Evolutionary conservation across 2,113 vertebrate species (phyloP), one percentile per base, ranked within the genome.

Genomic region (Ailuropoda melanoleuca): DNA sequence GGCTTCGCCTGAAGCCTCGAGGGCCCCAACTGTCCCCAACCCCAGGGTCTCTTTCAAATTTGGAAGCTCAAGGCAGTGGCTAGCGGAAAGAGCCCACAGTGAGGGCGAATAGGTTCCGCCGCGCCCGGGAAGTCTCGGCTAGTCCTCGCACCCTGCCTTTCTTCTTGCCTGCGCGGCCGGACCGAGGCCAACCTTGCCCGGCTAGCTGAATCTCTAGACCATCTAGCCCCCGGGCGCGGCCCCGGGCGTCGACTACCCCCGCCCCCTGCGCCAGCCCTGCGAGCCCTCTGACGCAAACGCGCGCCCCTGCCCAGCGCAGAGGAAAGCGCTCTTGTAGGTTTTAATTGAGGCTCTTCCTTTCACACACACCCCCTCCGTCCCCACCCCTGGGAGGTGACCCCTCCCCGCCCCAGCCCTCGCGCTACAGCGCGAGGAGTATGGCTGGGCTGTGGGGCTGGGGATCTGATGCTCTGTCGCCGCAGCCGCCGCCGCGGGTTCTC

Each of bases 251-350:
- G 2, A 55, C 86, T 72, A 14, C 96, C 74, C 74, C 97, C 93
- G 48, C 92, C 97, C 29, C 37, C 12, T 23, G 56, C 58, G 31
- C 95, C 97, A 89, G 78, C 96, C 96, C 84, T 7, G 88, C 97
- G 81, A 97, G 93, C 95, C 97, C 97, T 97, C 98, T 97, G 98
- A 98, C 98, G 98, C 98, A 98, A 95, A 98, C 58, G 93, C 96
- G 88, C 97, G 96, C 97, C 96, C 89, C 96, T 93, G 95, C 96
- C 89, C 66, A 15, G 66, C 17, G 48, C 83, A 0, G 26, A 29
- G 83, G 58, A 78, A 46, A 93, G 89, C 60, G 74, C 82, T 86
- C 95, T 7, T 2, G 89, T 84, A 46, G 78, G 92, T 87, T 97
- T 96, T 96, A 97, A 98, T 96, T 95, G 97, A 97, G 85, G 66